Evolutionary conservation across 2,113 vertebrate genomes (phyloP), one percentile per base, ranked within the genome.

Genomic region (Pseudolaguvia tuberculata): DNA sequence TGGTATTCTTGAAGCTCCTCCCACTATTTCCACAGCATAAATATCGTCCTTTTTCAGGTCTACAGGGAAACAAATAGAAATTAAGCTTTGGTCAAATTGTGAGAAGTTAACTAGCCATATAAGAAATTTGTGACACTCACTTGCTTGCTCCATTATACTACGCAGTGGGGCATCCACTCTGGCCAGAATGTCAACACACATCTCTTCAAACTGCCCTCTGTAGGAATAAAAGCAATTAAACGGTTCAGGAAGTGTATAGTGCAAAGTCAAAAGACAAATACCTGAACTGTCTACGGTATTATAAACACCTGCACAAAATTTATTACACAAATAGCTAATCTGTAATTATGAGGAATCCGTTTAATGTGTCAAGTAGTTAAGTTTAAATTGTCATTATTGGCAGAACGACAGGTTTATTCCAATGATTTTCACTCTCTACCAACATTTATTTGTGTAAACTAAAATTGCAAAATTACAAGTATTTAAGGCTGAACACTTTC

Each of bases 1-100:
- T 13, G 96, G 97, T 79, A 97, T 98, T 85, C 96, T 93, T 73
- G 96, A 97, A n/a, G 94, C 92, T 13, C 97, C 97, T 42, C 97
- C 97, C 77, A 99, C 92, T 81, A 99, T 96, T 86, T 99, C 97
- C 42, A 99, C 96, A 50, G 96, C 92, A 87, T 95, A 93, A 88
- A 99, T 91, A 85, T 99, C 96, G 75, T 99, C 97, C 78, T 92
- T 95, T 88, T 88, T 98, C 85, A 99, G 87, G 75, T 88, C 97
- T 99, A 58, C 51, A 17, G 15, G 73, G 35, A 71, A 20, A 48
- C 20, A 2, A 61, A 18, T 20, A 53, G 52, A 39, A 12, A 52
- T 55, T 59, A 2, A 20, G n/a, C n/a, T 35, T 2, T 63, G 50
- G 14, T 12, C 55, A 3, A n/a, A n/a, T 4, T 50, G 50, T 13